Evolutionary conservation across 2,113 vertebrate species (phyloP).

Genomic region (Crotalus tigris): DNA sequence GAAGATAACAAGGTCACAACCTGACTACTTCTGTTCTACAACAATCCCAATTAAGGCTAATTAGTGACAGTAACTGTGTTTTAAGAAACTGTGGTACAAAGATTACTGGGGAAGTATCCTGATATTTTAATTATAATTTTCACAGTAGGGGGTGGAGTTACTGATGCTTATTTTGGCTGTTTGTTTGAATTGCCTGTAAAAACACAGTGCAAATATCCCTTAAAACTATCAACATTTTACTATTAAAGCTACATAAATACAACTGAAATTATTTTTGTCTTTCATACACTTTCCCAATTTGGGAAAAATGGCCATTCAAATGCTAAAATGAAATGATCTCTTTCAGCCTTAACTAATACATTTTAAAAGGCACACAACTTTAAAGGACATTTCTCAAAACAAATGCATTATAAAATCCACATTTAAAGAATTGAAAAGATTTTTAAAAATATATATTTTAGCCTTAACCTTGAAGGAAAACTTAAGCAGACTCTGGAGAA

Average conservation of each 20-base stretch:
- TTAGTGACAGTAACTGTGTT: neutral
- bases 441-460: neutral
- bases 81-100: neutral
- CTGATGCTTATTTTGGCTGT: neutral
- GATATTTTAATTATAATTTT: neutral
- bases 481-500: slow-evolving; percentile 6
- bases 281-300: neutral
- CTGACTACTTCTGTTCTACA: neutral
- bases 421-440: neutral
- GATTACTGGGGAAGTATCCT: neutral
- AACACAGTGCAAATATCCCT: neutral
- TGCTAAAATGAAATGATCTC: neutral
- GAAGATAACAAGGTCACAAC: neutral
- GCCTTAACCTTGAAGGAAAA: neutral
- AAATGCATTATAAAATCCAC: neutral
- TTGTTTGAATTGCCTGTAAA: neutral
- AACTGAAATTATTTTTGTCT: neutral
- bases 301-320: neutral
- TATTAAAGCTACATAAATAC: neutral
- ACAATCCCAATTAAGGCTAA: neutral
- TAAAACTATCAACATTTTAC: neutral
- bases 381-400: neutral
- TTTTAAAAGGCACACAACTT: neutral
- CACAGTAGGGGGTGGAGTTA: neutral
- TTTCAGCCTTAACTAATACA: neutral